Evolutionary conservation across 2,113 vertebrate genomes (phyloP).

Genomic region (Prietella phreatophila): DNA sequence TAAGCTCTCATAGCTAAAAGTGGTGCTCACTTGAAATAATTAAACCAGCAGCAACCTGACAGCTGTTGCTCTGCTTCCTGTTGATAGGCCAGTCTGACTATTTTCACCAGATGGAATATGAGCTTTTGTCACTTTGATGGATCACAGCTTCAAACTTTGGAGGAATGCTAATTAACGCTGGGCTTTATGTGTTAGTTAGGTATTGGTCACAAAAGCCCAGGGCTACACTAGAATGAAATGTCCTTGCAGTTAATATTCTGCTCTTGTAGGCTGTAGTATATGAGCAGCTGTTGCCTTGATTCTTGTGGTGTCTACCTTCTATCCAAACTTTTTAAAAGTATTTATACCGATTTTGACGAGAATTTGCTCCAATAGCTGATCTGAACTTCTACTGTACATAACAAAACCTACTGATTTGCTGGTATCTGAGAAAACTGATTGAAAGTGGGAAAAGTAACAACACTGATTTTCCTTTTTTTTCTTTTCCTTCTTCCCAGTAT

Average conservation of each 20-base stretch:
- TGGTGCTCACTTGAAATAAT: conserved; percentile 44
- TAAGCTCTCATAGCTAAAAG: conserved; percentile 17
- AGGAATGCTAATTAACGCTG: conserved; percentile 56
- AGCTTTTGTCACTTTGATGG: conserved; percentile 58
- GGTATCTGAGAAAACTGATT: not conserved
- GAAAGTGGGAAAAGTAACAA: not conserved
- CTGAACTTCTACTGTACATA: not conserved
- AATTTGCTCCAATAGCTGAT: not conserved
- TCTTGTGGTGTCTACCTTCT: conserved; percentile 8
- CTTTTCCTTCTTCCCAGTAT: not conserved
- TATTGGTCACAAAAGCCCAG: conserved; percentile 49
- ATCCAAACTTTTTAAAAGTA: conserved; percentile 11
- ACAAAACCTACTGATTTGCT: not conserved
- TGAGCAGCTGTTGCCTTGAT: conserved; percentile 51
- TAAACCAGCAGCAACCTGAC: conserved; percentile 38
- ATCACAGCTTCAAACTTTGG: conserved; percentile 51
- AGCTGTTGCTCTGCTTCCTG: conserved; percentile 49
- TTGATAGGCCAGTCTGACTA: conserved; percentile 44
- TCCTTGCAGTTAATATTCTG: conserved; percentile 56
- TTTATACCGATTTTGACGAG: not conserved
- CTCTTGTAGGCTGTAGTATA: conserved; percentile 34
- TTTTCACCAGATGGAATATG: conserved; percentile 46
- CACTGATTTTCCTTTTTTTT: not conserved
- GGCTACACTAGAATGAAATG: conserved; percentile 45
- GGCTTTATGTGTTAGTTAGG: conserved; percentile 51